Percentiles rank a stretch among this genome's conserved stretches.
Evolutionary conservation across 2,888 invertebrate genomes (phyloP).

Genomic region (Tipula unca): DNA sequence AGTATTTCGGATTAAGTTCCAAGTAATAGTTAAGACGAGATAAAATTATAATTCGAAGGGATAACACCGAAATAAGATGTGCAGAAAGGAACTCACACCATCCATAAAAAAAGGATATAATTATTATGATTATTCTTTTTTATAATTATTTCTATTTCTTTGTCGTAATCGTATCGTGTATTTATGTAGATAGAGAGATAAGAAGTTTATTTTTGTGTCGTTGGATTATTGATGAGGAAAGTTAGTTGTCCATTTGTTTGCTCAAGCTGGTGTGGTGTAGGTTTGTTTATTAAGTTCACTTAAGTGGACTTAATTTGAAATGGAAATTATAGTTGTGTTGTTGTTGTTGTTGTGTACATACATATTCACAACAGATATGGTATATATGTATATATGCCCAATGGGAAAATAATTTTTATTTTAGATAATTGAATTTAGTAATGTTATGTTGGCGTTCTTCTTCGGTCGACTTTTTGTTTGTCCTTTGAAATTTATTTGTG

Average conservation of each 20-base stretch:
- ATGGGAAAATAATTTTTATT: background rate
- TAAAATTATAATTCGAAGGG: background rate
- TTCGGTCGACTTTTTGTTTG: background rate
- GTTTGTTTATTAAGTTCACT: background rate
- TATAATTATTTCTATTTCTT: background rate
- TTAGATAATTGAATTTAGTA: background rate
- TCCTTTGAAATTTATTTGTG: background rate
- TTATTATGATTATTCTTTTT: background rate
- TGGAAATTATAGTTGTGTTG: background rate
- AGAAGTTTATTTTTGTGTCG: background rate
- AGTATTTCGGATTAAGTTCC: background rate
- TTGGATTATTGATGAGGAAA: constrained; percentile 8
- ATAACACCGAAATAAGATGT: background rate
- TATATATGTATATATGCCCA: too few relatives aligned
- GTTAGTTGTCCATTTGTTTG: background rate
- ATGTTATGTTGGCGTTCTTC: background rate
- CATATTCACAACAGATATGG: too few relatives aligned
- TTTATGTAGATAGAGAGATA: background rate
- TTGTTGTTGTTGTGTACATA: background rate
- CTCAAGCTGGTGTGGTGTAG: background rate
- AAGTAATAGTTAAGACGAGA: background rate
- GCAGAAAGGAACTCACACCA: background rate
- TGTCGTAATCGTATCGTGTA: background rate
- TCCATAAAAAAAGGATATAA: background rate
- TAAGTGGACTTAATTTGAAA: background rate